Evolutionary conservation across 1,140 invertebrate species (phyloP), one percentile per base, ranked within the genome.

Genomic region (Lysiphlebus fabarum): DNA sequence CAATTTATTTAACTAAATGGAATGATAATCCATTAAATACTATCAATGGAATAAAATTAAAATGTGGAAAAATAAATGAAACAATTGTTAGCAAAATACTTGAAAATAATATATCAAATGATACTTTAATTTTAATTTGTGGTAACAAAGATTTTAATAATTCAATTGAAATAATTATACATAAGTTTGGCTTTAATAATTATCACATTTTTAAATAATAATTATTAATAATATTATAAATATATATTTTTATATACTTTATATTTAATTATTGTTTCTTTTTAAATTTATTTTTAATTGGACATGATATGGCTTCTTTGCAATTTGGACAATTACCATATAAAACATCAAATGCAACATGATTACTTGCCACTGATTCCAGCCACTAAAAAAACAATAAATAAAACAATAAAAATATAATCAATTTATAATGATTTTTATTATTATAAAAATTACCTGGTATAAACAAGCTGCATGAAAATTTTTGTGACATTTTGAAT

Each of bases 1-100:
- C 70, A 12, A 74, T 82, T 61, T 79, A 71, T 58, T 62, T 86
- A 34, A 80, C 81, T 53, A 67, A 79, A 65, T 70, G 69, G 48
- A 65, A 68, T 72, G 61, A 26, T 2, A 67, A 55, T 58, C 36
- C n/a, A 34, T 58, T 51, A 43, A 53, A 14, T 40, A 36, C 33
- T 42, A 47, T 70, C 56, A 72, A 66, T 63, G 73, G 71, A 45
- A 58, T 77, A 41, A 63, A 70, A 50, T 58, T 75, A 61, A 48
- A 70, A 33, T 48, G 56, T 54, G 58, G 59, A 33, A 66, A 64
- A 43, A 44, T 79, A 34, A 59, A 60, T 56, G 55, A 70, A 61
- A n/a, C 58, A 11, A 55, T 62, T 42, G 61, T 75, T 40, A 37
- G 45, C 54, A 14, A 58, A 50, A 38, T 55, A 37, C 49, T 79